Base-by-base conservation (phyloP, 37 sponge, comb jelly and placozoan genomes). In the Axinella damicornis region DNA sequence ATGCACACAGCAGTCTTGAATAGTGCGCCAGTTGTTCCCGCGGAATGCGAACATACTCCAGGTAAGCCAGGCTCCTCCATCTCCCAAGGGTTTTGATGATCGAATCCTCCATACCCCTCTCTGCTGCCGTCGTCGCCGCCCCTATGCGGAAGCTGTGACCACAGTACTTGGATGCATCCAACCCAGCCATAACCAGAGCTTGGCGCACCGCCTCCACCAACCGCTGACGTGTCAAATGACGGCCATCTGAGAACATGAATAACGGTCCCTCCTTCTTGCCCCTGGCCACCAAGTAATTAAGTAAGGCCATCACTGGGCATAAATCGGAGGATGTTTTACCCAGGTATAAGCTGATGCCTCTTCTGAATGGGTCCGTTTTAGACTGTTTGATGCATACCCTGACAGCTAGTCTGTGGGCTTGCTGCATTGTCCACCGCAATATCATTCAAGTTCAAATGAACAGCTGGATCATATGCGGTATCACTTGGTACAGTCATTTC, bases 301-400 rank as follows among this genome's bases (percentile, higher is more conserved):
- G 36, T 20, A 81, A 6, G 21, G 82, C 70, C 17, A 22, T 25
- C 27, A 81, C 71, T 40, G 82, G 82, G 35, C 72, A 81, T 11
- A 81, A 39, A 20, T 54, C 58, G 15, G 57, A 27, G n/a, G 19
- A 19, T 58, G 82, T 69, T 22, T 1, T 14, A n/a, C 82, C 82
- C 39, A 70, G n/a, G 17, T 30, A 52, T 9, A 81, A 4, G 6
- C 25, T 35, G 11, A 81, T 71, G 21, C 82, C 82, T 55, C 35
- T 55, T 32, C 82, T 53, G 70, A 68, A 81, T 9, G 82, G 82
- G 59, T 81, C 82, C 31, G 82, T 81, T 39, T 70, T 81, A n/a
- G 61, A 70, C 39, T 55, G 59, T 35, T 82, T 82, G 18, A 82
- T 71, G 38, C n/a, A 57, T 27, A 82, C 59, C 15, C 35, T 28